Evolutionary conservation across 2,888 invertebrate genomes (phyloP).

Genomic region (Mechanitis messenoides): DNA sequence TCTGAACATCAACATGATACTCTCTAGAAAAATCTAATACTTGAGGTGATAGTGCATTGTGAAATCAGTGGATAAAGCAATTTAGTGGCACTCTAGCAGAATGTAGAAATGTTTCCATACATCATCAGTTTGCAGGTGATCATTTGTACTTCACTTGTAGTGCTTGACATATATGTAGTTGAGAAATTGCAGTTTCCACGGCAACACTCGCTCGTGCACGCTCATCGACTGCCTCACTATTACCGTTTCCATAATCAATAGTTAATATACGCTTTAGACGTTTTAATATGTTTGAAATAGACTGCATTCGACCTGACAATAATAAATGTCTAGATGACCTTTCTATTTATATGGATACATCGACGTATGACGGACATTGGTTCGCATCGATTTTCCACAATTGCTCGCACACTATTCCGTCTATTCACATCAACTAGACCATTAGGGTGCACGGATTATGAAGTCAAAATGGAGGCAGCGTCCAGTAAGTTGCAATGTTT

Average conservation of each 20-base stretch:
- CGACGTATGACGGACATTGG: slow-evolving; percentile 52
- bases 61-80: slow-evolving; percentile 9
- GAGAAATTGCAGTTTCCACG: slow-evolving; percentile 52
- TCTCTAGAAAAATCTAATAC: slow-evolving; percentile 22
- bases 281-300: slow-evolving; percentile 11
- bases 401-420: slow-evolving; percentile 54
- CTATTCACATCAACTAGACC: slow-evolving; percentile 53
- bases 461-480: slow-evolving; percentile 30
- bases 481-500: slow-evolving; percentile 48
- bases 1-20: slow-evolving; percentile 29
- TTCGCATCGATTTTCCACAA: slow-evolving; percentile 65
- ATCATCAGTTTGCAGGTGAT: slow-evolving; percentile 71
- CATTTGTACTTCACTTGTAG: slow-evolving; percentile 45
- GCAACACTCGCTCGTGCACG: slow-evolving; percentile 48
- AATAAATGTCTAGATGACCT: slow-evolving; percentile 60
- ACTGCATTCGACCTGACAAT: slow-evolving; percentile 41
- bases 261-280: neutral
- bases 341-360: slow-evolving; percentile 43
- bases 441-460: slow-evolving; percentile 36
- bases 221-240: slow-evolving; percentile 26
- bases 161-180: slow-evolving; percentile 45
- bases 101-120: slow-evolving; percentile 71
- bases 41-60: slow-evolving; percentile 18
- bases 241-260: neutral
- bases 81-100: slow-evolving; percentile 25